phyloP scores from a whole-genome alignment of 2,113 vertebrate species.

The Baryphthengus martii region DNA sequence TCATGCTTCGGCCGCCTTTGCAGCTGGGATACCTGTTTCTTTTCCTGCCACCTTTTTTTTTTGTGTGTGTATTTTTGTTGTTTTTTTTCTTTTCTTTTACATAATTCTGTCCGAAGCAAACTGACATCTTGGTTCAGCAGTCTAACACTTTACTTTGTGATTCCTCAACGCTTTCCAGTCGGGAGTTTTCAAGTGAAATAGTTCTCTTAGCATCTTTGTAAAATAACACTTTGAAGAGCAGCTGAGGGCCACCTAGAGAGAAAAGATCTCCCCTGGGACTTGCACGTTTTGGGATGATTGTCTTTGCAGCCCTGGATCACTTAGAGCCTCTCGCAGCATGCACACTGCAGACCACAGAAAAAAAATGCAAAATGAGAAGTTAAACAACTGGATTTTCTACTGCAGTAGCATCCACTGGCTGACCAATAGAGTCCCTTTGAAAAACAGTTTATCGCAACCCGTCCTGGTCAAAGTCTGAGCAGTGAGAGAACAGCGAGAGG shows the following conservation, averaged over 20 bases:
- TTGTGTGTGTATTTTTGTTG: background rate
- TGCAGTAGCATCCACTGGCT: background rate
- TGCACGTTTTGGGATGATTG: background rate
- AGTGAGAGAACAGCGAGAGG: background rate
- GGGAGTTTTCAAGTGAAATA: background rate
- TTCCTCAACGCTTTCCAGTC: background rate
- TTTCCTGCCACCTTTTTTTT: background rate
- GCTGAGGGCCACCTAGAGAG: background rate
- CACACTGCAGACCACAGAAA: background rate
- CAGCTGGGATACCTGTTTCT: constrained; percentile 5
- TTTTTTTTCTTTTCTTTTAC: background rate
- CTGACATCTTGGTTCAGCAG: background rate
- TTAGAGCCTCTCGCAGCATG: background rate
- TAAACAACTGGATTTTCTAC: background rate
- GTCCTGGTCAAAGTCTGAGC: background rate
- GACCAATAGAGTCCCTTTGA: background rate
- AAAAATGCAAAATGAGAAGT: background rate
- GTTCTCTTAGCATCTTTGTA: background rate
- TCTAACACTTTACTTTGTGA: background rate
- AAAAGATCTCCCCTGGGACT: background rate
- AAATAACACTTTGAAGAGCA: background rate
- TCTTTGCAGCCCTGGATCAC: background rate
- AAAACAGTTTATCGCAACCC: accelerated
- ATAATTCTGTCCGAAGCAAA: background rate
- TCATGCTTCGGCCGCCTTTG: background rate